Evolutionary conservation across 2,888 invertebrate genomes (phyloP).

Genomic region (Corythucha ciliata): DNA sequence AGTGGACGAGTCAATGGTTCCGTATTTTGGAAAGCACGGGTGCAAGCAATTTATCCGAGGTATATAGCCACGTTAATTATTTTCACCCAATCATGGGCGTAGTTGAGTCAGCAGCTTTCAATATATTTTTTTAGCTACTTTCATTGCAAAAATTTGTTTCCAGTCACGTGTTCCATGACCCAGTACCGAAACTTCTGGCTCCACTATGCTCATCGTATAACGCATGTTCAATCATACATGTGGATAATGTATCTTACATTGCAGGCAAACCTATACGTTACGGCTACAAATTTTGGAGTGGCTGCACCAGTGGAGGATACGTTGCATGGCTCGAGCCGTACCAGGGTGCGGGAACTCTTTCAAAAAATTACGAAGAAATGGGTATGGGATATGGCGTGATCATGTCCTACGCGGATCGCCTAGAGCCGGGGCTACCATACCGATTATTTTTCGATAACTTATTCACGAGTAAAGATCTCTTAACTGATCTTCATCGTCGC

Average conservation of each 20-base stretch:
- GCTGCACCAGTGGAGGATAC: conserved; percentile 5
- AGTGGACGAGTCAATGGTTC: conserved; percentile 15
- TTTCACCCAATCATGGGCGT: not conserved
- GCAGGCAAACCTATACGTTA: conserved; percentile 5
- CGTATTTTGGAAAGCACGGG: conserved; percentile 1
- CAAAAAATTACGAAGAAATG: no score
- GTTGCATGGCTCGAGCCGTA: conserved; percentile 13
- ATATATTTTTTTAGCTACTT: no score
- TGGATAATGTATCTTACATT: no score
- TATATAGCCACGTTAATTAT: not conserved
- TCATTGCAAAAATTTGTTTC: no score
- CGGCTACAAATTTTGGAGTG: conserved; percentile 16
- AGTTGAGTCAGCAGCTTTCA: not conserved
- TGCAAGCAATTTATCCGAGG: conserved; percentile 15
- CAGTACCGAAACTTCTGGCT: no score
- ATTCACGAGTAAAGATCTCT: conserved; percentile 9
- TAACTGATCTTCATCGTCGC: conserved; percentile 5
- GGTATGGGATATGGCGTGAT: no score
- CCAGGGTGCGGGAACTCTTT: no score
- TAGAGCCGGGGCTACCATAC: no score
- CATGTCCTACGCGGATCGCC: no score
- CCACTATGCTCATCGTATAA: no score
- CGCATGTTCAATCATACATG: no score
- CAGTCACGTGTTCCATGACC: no score
- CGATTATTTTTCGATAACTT: conserved; percentile 14